Base-by-base conservation (phyloP, 2,888 invertebrate species). In the Tricholauxania praeusta region DNA sequence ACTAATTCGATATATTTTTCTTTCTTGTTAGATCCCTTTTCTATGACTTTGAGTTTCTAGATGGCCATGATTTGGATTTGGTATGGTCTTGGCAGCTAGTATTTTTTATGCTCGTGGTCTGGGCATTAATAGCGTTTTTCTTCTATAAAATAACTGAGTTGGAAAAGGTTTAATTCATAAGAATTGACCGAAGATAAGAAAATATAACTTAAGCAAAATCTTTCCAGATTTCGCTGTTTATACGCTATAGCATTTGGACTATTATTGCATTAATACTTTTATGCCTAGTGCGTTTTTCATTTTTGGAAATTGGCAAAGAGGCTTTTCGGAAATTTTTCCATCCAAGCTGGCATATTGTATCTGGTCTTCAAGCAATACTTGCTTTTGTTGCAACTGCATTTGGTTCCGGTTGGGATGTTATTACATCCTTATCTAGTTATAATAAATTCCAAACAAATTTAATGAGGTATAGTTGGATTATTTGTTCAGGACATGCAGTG, bases 341-440 rank as follows among this genome's bases (percentile, higher is more conserved):
- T 1, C 79, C 79, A 0, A 62, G 22, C 1, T 28, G 28, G 28
- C 28, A 4, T 28, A 0, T 4, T 28, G 28, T 3, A 4, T 0
- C 28, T 28, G 28, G 28, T 4, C 2, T 28, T 28, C 3, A 28
- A 3, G 55, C 65, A 0, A 72, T 80, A 39, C 78, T 80, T 1
- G 12, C 82, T 0, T 66, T 81, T 67, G 79, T 80, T 0, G 59
- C 96, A 85, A 95, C 93, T 83, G 95, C 95, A 0, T 91, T 96
- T 32, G 96, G 96, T 0, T 92, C 94, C 0, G 94, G 94, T 1
- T 94, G 94, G 92, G 95, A 95, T 47, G 93, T 93, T 8, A 90
- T 95, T 63, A 89, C 94, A 71, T 92, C 93, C 79, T 92, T 94
- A 91, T 93, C 94, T 47, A 95, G 95, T 84, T 94, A 92, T 83